Evolutionary conservation across 2,888 invertebrate genomes (phyloP).

Genomic region (Digitonthophagus gazella): DNA sequence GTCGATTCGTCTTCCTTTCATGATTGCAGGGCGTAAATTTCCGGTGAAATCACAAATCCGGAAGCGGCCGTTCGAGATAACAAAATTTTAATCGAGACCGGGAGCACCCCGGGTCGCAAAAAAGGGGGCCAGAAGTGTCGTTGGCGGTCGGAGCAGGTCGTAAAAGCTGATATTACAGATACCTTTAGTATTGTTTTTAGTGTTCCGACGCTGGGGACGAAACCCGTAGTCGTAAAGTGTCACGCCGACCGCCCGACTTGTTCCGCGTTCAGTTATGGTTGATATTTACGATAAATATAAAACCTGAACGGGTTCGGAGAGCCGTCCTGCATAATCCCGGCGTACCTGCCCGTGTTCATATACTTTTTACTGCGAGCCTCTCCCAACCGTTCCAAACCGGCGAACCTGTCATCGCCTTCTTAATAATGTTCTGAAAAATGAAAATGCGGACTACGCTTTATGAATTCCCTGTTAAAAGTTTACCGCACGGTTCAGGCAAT

Average conservation of each 20-base stretch:
- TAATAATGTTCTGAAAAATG: not conserved
- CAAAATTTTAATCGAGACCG: not conserved
- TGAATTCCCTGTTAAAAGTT: not conserved
- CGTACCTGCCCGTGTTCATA: not conserved
- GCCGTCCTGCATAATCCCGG: not conserved
- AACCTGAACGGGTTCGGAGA: not conserved
- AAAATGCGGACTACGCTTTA: not conserved
- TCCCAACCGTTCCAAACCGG: not conserved
- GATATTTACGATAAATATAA: slow-evolving; percentile 20
- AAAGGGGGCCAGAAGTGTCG: not conserved
- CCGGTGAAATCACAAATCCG: not conserved
- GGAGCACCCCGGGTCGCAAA: not conserved
- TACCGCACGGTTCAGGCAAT: not conserved
- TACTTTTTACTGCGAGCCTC: not conserved
- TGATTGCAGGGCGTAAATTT: not conserved
- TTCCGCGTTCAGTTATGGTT: slow-evolving; percentile 15
- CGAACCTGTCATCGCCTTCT: not conserved
- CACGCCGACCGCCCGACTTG: slow-evolving; percentile 1
- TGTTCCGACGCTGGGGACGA: slow-evolving; percentile 26
- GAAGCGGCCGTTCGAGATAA: not conserved
- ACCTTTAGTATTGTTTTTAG: slow-evolving; percentile 32
- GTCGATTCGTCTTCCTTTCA: not conserved
- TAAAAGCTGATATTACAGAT: slow-evolving; percentile 32
- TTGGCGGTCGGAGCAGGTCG: slow-evolving; percentile 32
- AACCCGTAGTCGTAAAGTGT: slow-evolving; percentile 30